These are phyloP conservation scores for Merodon equestris DNA, from an alignment of 2,888 invertebrate genomes.

Conservation along the genomic window DNA sequence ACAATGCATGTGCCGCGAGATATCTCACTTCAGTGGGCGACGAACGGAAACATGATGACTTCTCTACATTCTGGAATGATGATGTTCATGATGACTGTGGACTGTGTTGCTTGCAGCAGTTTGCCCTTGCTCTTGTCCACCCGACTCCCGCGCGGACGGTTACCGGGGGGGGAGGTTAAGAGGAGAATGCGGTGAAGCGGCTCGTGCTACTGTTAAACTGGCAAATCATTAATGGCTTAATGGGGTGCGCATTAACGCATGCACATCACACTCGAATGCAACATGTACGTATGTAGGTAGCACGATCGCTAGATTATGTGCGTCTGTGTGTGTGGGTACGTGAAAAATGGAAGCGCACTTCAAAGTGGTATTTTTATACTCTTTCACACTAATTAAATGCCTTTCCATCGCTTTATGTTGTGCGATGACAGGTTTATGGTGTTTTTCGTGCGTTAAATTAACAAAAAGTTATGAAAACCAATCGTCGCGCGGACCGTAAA, in stretches of 20 bases:
- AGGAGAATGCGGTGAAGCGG: constrained; percentile 26
- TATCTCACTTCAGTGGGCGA: constrained; percentile 3
- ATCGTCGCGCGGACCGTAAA: neutral
- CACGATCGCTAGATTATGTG: no score
- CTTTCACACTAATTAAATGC: constrained; percentile 61
- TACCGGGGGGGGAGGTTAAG: no score
- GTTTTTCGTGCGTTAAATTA: constrained; percentile 43
- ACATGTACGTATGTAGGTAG: constrained; percentile 9
- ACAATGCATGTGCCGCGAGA: constrained; percentile 30
- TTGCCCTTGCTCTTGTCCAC: constrained; percentile 19
- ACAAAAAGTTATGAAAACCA: constrained; percentile 13
- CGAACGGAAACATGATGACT: neutral
- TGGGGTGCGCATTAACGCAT: constrained; percentile 65
- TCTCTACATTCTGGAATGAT: constrained; percentile 19
- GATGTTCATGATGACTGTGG: neutral
- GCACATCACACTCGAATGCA: constrained; percentile 49
- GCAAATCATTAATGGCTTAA: constrained; percentile 66
- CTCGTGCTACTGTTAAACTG: constrained; percentile 63
- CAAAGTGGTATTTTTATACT: constrained; percentile 23
- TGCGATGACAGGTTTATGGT: constrained; percentile 63
- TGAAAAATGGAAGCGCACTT: constrained; percentile 24
- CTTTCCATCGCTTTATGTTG: constrained; percentile 27
- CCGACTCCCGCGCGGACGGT: no score
- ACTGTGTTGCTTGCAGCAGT: constrained; percentile 14
- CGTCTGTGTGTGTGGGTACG: constrained; percentile 1